Base-by-base conservation (phyloP, 2,113 vertebrate genomes). In the Notechis scutatus region DNA sequence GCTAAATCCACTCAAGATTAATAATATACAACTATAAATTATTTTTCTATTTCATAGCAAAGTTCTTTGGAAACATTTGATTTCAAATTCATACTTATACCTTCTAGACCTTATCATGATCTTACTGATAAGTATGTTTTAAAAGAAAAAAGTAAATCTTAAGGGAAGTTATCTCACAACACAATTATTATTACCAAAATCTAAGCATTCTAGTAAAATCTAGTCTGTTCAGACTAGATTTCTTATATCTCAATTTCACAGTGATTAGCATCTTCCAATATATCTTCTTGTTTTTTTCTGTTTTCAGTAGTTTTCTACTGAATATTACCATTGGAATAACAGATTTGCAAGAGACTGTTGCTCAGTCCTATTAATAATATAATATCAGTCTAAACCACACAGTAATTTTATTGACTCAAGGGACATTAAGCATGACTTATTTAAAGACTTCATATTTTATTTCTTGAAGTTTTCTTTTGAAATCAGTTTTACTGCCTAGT, bases 351-450 rank as follows among this genome's bases (percentile, higher is more conserved):
- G 92, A 95, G 91, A 94, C 59, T 93, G 88, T 93, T 94, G 92
- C 92, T 95, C 61, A 94, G 69, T 94, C 87, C 87, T 96, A 94
- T 94, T 97, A 96, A 94, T 95, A 96, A 94, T 91, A 96, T 91
- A 94, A 96, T 95, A 96, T 95, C 93, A 90, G 69, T 85, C 94
- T 91, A 94, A 96, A 96, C 56, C 93, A 95, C 92, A 95, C 93
- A 96, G 94, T 94, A 96, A 95, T 96, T 95, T 96, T 97, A 91
- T 96, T 96, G 95, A 96, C 96, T 96, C 96, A 87, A 88, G 95
- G 93, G 93, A 96, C 90, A 95, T 95, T 93, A 96, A 96, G 85
- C 87, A 94, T 94, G 91, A 61, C 91, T 93, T 95, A 95, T 95
- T 94, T 93, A 95, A 96, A 95, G 56, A 45, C 54, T 93, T 96